These are phyloP conservation scores for Rotaria socialis DNA, from an alignment of 2,888 invertebrate genomes.

Conservation along the genomic window DNA sequence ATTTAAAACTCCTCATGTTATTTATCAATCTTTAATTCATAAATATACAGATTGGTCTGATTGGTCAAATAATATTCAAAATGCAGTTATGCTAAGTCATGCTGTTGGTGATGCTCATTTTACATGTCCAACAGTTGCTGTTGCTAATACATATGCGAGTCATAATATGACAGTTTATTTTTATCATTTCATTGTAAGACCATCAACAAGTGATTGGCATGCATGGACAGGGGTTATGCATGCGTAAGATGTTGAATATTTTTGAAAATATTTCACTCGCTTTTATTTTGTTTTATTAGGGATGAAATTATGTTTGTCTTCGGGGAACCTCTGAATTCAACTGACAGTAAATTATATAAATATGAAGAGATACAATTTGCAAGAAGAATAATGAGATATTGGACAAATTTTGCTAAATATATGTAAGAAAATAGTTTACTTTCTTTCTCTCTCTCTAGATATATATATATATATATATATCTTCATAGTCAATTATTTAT, in stretches of 20 bases:
- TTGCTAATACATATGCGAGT: slow-evolving; percentile 76
- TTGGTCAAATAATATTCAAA: slow-evolving; percentile 24
- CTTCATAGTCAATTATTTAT: neutral
- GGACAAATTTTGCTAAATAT: slow-evolving; percentile 88
- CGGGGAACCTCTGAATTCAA: slow-evolving; percentile 63
- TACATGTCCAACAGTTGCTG: slow-evolving; percentile 83
- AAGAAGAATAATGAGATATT: slow-evolving; percentile 80
- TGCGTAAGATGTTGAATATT: slow-evolving; percentile 46
- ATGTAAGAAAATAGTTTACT: slow-evolving; percentile 63
- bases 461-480: neutral
- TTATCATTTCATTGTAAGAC: slow-evolving; percentile 52
- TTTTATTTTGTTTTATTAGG: slow-evolving; percentile 39
- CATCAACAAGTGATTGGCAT: slow-evolving; percentile 53
- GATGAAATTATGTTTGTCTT: slow-evolving; percentile 56
- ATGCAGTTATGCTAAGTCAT: slow-evolving; percentile 62
- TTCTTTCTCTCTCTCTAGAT: no score
- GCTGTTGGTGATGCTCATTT: slow-evolving; percentile 93
- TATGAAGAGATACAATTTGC: slow-evolving; percentile 77
- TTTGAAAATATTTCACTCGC: neutral
- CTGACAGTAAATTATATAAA: slow-evolving; percentile 67
- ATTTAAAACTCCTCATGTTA: neutral
- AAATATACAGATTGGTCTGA: slow-evolving; percentile 32
- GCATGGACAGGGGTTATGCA: slow-evolving; percentile 55
- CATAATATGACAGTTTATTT: slow-evolving; percentile 71
- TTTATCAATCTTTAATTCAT: neutral